Evolutionary conservation across 2,113 vertebrate genomes (phyloP).

Genomic region (Varanus salvator): DNA sequence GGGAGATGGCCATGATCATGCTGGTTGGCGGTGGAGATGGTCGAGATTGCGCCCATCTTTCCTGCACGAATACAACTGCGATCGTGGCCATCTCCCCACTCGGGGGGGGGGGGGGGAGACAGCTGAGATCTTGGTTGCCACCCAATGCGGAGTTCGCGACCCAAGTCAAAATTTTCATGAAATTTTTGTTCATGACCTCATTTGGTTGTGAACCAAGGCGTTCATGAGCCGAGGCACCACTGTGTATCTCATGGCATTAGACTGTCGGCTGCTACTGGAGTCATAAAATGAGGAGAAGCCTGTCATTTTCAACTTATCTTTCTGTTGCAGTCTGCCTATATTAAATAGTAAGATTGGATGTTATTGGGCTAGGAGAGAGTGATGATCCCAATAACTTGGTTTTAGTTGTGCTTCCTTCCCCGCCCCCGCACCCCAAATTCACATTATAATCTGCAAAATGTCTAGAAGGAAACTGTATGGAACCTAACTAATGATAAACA

Average conservation of each 20-base stretch:
- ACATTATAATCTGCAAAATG: slow-evolving; percentile 2
- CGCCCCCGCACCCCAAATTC: background rate
- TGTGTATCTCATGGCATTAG: background rate
- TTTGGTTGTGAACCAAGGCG: too few relatives aligned
- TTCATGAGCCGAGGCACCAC: too few relatives aligned
- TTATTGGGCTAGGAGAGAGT: background rate
- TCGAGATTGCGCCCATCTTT: too few relatives aligned
- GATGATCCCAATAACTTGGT: background rate
- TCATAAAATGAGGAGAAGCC: background rate
- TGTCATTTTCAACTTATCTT: background rate
- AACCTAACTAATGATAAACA: background rate
- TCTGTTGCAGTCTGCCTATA: slow-evolving; percentile 14
- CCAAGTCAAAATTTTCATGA: too few relatives aligned
- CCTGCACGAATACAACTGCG: too few relatives aligned
- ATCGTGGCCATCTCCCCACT: too few relatives aligned
- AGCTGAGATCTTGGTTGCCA: too few relatives aligned
- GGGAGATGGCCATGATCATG: too few relatives aligned
- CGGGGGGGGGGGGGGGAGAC: too few relatives aligned
- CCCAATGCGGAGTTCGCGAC: too few relatives aligned
- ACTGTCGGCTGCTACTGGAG: background rate
- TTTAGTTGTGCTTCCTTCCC: background rate
- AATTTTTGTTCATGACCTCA: too few relatives aligned
- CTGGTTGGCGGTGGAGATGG: too few relatives aligned
- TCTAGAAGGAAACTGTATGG: slow-evolving; percentile 6
- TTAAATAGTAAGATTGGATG: slow-evolving; percentile 23